A percentile compares a stretch with the other conserved stretches of the same genome.
These are phyloP conservation scores for Chionoecetes opilio DNA, from an alignment of 1,140 invertebrate genomes.

Conservation along the genomic window DNA sequence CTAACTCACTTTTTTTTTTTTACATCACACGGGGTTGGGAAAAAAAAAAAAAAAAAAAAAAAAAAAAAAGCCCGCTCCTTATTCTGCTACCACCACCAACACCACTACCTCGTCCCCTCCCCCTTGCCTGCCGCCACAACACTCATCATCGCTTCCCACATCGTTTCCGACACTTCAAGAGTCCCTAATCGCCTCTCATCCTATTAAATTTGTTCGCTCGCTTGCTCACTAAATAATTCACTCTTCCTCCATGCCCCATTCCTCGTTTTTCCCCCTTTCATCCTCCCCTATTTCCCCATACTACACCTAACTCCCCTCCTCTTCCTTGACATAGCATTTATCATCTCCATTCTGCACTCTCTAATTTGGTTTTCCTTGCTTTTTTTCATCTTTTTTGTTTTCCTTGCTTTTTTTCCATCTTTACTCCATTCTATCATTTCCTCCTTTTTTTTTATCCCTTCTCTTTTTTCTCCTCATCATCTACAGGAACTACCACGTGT, in stretches of 20 bases:
- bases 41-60: too few species aligned
- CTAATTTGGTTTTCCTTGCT: background rate
- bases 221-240: background rate
- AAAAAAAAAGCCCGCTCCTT: background rate
- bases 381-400: background rate
- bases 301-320: background rate
- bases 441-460: background rate
- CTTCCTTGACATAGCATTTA: background rate
- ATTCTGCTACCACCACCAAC: background rate
- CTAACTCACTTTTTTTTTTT: too few species aligned
- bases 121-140: background rate
- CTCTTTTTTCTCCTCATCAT: background rate
- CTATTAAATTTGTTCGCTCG: background rate
- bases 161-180: background rate
- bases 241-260: background rate
- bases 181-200: background rate
- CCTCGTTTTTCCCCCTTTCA: background rate
- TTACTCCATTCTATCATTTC: background rate
- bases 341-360: background rate
- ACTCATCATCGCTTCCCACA: background rate
- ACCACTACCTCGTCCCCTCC: background rate
- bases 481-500: too few species aligned
- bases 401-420: background rate
- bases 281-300: background rate
- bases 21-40: too few species aligned